phyloP scores from a whole-genome alignment of 2,797 vertebrate genomes.

The Heteromormyrus szaboi region DNA sequence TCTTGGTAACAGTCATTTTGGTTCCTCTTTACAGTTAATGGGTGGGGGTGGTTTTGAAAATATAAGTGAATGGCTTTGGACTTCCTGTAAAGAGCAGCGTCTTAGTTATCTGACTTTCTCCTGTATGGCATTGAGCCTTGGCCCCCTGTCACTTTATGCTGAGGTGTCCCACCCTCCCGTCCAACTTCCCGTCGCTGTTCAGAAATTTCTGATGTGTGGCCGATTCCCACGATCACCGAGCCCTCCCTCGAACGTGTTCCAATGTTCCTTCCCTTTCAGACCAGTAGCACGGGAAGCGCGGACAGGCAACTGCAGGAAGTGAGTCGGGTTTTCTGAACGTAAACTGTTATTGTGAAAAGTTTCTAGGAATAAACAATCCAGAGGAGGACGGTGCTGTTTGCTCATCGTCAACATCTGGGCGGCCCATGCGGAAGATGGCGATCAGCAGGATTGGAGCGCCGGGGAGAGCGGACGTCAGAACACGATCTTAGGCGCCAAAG shows the following conservation, averaged over 20 bases:
- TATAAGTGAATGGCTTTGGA: not conserved
- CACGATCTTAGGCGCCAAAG: not conserved
- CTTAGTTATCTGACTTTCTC: not conserved
- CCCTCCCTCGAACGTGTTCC: not conserved
- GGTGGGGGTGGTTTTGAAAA: not conserved
- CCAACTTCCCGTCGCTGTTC: not conserved
- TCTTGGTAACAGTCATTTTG: not conserved
- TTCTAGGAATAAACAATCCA: conserved; percentile 15
- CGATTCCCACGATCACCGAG: not conserved
- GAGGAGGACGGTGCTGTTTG: not conserved
- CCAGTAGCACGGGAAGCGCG: not conserved
- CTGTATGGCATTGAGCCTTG: not conserved
- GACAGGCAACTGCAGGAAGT: not conserved
- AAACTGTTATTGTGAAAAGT: conserved; percentile 24
- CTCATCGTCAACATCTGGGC: not conserved
- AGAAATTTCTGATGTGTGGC: not conserved
- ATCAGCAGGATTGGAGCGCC: not conserved
- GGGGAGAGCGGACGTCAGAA: not conserved
- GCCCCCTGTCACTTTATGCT: not conserved
- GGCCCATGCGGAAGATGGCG: not conserved
- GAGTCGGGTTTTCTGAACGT: not conserved
- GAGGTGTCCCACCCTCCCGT: not conserved
- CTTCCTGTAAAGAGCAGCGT: not conserved
- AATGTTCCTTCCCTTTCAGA: not conserved
- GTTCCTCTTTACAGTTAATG: conserved; percentile 1